Conservation (phyloP, 2,113 vertebrate genomes). For the Orthonyx spaldingii region DNA sequence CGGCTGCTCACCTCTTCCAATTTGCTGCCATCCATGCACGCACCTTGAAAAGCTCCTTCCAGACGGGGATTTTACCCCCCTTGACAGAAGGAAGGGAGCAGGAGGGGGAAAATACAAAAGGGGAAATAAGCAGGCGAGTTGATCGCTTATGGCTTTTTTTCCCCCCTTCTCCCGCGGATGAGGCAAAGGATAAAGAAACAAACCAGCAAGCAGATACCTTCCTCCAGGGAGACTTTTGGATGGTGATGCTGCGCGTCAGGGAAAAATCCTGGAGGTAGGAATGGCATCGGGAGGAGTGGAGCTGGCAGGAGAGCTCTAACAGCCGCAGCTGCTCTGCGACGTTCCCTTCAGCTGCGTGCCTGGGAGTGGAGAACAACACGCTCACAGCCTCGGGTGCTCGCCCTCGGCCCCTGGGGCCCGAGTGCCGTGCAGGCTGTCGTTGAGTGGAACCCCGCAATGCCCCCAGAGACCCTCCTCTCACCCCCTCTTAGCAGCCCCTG, state of each 20-base stretch:
- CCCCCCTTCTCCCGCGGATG: slow-evolving; percentile 1
- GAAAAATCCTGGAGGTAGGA: slow-evolving; percentile 71
- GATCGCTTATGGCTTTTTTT: slow-evolving; percentile 30
- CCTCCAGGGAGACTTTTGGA: slow-evolving; percentile 68
- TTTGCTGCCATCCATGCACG: not conserved
- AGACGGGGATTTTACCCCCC: not conserved
- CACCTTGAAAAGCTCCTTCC: not conserved
- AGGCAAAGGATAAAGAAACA: slow-evolving; percentile 47
- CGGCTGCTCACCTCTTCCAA: slow-evolving; percentile 35
- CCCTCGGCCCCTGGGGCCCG: not conserved
- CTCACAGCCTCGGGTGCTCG: not conserved
- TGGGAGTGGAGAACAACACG: not conserved
- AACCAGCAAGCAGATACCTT: slow-evolving; percentile 73
- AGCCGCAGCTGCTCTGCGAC: not conserved
- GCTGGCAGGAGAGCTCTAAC: slow-evolving; percentile 18
- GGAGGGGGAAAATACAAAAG: not conserved
- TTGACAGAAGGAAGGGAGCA: not conserved
- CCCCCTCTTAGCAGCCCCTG: not conserved
- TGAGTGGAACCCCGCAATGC: not conserved
- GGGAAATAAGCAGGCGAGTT: not conserved
- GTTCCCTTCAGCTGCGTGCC: not conserved
- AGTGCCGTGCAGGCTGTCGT: not conserved
- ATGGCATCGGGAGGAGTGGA: slow-evolving; percentile 54
- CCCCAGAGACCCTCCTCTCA: not conserved
- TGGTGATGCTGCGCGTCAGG: slow-evolving; percentile 49